A percentile compares a stretch with the other conserved stretches of the same genome.
These are phyloP conservation scores for Microcebus griseorufus DNA, from an alignment of 2,113 vertebrate genomes.

Conservation along the genomic window DNA sequence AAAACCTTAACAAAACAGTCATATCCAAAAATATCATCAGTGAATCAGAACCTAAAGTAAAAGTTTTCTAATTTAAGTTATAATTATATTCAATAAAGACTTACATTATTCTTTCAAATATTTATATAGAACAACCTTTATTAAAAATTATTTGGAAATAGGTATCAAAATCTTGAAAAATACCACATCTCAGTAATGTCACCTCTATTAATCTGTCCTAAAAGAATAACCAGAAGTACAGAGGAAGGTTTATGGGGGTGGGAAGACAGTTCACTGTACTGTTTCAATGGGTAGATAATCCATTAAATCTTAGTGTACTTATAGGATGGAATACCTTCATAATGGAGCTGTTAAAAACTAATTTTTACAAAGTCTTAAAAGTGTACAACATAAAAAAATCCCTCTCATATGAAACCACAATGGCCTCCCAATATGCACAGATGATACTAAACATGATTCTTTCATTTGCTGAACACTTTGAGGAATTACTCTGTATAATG, in stretches of 20 bases:
- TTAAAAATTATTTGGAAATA: constrained; percentile 15
- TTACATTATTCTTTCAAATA: constrained; percentile 16
- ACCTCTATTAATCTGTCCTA: neutral
- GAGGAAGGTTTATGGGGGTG: neutral
- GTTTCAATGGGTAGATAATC: neutral
- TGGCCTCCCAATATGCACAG: neutral
- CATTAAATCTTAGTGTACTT: neutral
- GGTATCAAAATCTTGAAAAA: neutral
- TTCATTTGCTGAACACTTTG: neutral
- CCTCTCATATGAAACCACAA: neutral
- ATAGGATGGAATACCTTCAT: neutral
- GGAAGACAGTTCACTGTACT: neutral
- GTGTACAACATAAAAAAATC: constrained; percentile 25
- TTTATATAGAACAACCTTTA: neutral
- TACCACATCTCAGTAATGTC: neutral
- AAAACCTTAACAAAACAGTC: neutral
- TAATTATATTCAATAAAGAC: constrained; percentile 12
- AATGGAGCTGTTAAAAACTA: neutral
- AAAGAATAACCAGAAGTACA: constrained; percentile 9
- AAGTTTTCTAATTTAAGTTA: neutral
- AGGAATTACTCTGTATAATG: neutral
- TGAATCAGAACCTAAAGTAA: neutral
- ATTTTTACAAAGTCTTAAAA: constrained; percentile 1
- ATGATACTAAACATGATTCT: neutral
- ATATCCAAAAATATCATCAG: neutral